Base-by-base conservation (phyloP, 2,113 vertebrate genomes). In the Sorex araneus region DNA sequence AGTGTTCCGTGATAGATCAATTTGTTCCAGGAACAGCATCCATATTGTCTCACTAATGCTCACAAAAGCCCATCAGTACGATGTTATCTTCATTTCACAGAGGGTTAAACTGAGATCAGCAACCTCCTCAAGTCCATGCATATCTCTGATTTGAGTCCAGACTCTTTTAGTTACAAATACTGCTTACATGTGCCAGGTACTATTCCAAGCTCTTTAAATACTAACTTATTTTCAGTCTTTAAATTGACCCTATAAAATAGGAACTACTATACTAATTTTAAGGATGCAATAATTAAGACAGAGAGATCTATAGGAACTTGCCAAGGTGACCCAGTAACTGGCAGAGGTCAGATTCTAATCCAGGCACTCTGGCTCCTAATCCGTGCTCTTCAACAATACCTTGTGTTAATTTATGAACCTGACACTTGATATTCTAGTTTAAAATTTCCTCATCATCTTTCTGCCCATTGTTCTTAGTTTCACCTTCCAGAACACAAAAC, bases 151-250 rank as follows among this genome's bases (percentile, higher is more conserved):
- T 60, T 19, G 8, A 76, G 47, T 32, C 47, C 36, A 43, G 83
- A 32, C 8, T 43, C 66, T 74, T 83, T 63, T 43, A 13, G 4
- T 28, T 77, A 63, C 8, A 81, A 85, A 89, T 12, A 47, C 21
- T 45, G n/a, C 12, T 73, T 19, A 13, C n/a, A 32, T 47, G 16
- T 40, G 36, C 27, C 60, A 60, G 0, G 4, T 47, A 67, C 8
- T 64, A 1, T 47, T 69, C 23, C 47, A 47, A 54, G 28, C 57
- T 75, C 66, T 74, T 40, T 36, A 63, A 86, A n/a, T 36, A 50
- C 30, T 78, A 86, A 83, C 8, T 82, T 28, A 47, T n/a, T 85
- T 85, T 36, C 45, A 23, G 8, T 83, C 32, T 91, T 69, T 63
- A 63, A 93, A 93, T 47, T 47, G 32, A 69, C 8, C n/a, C 40